A percentile compares a stretch with the other conserved stretches of the same genome.
Conservation (phyloP, 2,113 vertebrate species). For the Crotalus horridus region DNA sequence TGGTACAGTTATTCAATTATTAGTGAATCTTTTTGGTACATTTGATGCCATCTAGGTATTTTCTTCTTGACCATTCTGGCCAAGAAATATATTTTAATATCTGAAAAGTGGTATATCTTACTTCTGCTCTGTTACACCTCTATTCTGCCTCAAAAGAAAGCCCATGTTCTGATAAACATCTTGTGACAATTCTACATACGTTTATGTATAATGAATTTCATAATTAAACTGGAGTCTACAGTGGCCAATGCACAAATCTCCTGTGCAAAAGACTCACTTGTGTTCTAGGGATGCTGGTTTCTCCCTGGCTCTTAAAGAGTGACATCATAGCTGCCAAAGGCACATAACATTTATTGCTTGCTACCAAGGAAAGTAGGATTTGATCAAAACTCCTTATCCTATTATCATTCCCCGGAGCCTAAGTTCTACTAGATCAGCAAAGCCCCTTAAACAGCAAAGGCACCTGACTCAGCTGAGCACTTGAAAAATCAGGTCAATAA, state of each 20-base stretch:
- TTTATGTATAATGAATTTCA: not conserved
- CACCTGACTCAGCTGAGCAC: not conserved
- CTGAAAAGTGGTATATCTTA: not conserved
- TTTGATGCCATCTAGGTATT: not conserved
- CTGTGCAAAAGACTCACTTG: not conserved
- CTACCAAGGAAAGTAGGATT: not conserved
- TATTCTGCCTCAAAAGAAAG: not conserved
- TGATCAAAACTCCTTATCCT: not conserved
- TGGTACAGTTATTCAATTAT: not conserved
- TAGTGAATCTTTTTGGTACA: not conserved
- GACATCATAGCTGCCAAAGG: not conserved
- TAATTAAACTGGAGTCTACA: not conserved
- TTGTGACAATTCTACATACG: not conserved
- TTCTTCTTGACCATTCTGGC: too few species aligned
- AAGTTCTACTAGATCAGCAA: not conserved
- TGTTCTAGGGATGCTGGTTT: not conserved
- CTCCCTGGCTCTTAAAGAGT: not conserved
- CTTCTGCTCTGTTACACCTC: not conserved
- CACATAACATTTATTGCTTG: not conserved
- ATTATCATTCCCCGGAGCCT: not conserved
- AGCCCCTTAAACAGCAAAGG: not conserved
- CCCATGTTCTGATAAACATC: not conserved
- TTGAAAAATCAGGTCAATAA: conserved; percentile 6
- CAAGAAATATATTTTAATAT: not conserved
- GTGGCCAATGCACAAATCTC: not conserved